phyloP scores from a whole-genome alignment of 2,888 invertebrate species.

The Leptinotarsa haldemani region DNA sequence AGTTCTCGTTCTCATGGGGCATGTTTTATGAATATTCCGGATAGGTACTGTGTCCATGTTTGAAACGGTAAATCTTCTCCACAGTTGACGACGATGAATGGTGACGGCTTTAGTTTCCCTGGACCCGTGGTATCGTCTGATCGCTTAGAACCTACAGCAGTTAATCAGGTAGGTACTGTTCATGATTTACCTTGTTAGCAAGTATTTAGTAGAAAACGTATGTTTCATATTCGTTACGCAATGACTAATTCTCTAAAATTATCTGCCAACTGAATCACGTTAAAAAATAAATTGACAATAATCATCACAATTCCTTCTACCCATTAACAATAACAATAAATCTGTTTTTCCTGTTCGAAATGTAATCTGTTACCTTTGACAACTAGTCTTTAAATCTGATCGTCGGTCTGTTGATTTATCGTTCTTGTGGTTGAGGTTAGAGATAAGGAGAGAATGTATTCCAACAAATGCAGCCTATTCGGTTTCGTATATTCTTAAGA shows the following conservation, averaged over 20 bases:
- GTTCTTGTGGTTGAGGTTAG: conserved; percentile 1
- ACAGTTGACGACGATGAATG: too few species aligned
- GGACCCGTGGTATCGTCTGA: too few species aligned
- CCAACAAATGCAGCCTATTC: neutral
- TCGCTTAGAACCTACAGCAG: too few species aligned
- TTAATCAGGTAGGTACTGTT: too few species aligned
- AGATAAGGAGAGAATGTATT: conserved; percentile 2
- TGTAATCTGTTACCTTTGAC: conserved; percentile 11
- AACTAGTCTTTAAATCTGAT: conserved; percentile 14
- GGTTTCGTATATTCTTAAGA: neutral
- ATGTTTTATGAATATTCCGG: too few species aligned
- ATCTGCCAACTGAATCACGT: neutral
- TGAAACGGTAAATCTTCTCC: too few species aligned
- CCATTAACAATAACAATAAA: neutral
- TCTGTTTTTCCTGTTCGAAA: conserved; percentile 1
- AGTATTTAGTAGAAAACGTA: neutral
- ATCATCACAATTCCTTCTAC: neutral
- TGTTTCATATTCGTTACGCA: neutral
- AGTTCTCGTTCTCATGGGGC: too few species aligned
- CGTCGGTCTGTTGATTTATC: conserved; percentile 4
- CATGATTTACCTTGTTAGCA: too few species aligned
- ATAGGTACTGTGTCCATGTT: too few species aligned
- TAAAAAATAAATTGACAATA: neutral
- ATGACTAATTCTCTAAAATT: neutral
- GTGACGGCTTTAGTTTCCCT: too few species aligned